Percentiles rank a stretch among this genome's conserved stretches.
Conservation (phyloP, 2,797 vertebrate species). For the Manis pentadactyla region DNA sequence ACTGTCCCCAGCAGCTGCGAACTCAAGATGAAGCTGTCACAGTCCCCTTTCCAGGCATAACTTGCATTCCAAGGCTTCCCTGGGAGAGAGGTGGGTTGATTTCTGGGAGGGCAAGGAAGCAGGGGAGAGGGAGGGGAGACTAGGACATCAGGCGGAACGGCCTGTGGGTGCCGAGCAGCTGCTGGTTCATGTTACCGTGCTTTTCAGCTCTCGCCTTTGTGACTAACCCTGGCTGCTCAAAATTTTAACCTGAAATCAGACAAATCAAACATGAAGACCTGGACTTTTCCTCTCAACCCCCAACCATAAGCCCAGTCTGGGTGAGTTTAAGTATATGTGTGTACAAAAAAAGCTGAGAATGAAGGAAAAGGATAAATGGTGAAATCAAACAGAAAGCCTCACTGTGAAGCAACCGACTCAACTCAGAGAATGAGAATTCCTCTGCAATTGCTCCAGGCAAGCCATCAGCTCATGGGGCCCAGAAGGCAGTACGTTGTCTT, state of each 20-base stretch:
- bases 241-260: not conserved
- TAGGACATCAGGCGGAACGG: not conserved
- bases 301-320: not conserved
- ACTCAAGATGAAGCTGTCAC: not conserved
- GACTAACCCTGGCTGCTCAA: not conserved
- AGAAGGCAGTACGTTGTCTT: not conserved
- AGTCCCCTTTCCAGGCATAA: not conserved
- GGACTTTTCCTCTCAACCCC: not conserved
- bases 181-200: fast-evolving
- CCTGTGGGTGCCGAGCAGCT: not conserved
- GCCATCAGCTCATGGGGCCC: fast-evolving
- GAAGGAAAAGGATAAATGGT: not conserved
- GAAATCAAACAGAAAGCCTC: not conserved
- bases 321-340: too few species aligned
- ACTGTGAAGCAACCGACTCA: not conserved
- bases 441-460: too few species aligned
- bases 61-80: not conserved
- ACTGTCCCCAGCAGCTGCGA: fast-evolving
- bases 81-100: not conserved
- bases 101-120: conserved; percentile 33
- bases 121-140: not conserved
- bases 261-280: not conserved
- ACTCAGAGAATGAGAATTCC: too few species aligned
- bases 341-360: not conserved
- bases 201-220: not conserved